Percentiles rank a stretch among this genome's conserved stretches.
Conservation (phyloP, 2,888 invertebrate genomes). For the Cylindroiulus punctatus region DNA sequence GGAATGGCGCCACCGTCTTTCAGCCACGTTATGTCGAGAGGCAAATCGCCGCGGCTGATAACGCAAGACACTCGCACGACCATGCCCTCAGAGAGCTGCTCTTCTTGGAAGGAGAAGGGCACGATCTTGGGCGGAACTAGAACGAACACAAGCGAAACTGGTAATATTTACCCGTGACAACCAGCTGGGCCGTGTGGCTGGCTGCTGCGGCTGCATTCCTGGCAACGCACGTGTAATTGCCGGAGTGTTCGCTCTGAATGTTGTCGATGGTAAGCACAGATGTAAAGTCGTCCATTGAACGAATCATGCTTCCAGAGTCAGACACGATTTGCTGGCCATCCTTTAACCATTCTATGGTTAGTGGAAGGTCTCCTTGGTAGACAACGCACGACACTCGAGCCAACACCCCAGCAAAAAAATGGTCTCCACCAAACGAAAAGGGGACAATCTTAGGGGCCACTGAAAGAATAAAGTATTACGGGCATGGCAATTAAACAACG, state of each 20-base stretch:
- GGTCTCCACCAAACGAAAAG: conserved; percentile 67
- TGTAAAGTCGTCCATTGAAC: conserved; percentile 64
- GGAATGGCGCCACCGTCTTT: conserved; percentile 72
- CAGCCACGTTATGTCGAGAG: conserved; percentile 74
- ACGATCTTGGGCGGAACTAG: conserved; percentile 60
- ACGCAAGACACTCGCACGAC: conserved; percentile 60
- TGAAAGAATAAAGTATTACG: conserved; percentile 59
- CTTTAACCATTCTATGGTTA: conserved; percentile 66
- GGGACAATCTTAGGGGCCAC: conserved; percentile 66
- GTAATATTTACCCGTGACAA: conserved; percentile 63
- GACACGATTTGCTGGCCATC: conserved; percentile 65
- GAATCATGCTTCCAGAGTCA: conserved; percentile 60
- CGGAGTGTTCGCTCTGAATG: conserved; percentile 64
- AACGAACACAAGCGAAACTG: conserved; percentile 42
- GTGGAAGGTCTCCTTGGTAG: conserved; percentile 66
- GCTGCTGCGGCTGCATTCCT: conserved; percentile 64
- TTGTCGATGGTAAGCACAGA: conserved; percentile 64
- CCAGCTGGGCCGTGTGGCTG: conserved; percentile 63
- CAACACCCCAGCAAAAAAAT: conserved; percentile 64
- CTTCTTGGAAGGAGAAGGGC: conserved; percentile 60
- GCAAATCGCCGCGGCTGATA: conserved; percentile 63
- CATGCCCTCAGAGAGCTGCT: conserved; percentile 59
- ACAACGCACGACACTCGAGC: conserved; percentile 66
- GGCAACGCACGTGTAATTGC: conserved; percentile 65
- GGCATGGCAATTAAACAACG: background rate